phyloP scores from a whole-genome alignment of 2,113 vertebrate species.

The Menura novaehollandiae region DNA sequence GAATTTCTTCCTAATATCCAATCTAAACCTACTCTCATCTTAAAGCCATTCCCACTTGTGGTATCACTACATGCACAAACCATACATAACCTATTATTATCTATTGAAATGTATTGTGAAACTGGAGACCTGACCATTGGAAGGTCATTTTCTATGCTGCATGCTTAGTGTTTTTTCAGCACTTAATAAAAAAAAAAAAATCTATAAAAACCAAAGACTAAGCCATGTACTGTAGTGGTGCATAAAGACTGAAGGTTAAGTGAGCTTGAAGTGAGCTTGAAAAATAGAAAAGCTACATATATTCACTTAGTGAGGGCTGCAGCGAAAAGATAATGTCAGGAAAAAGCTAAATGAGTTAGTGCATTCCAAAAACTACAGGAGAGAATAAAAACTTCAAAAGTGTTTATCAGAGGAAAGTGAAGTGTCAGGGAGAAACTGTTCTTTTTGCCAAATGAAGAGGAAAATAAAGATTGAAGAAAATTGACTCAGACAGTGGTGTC shows the following conservation, averaged over 20 bases:
- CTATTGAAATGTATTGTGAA: not conserved
- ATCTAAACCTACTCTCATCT: not conserved
- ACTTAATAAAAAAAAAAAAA: not conserved
- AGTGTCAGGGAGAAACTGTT: not conserved
- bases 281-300: not conserved
- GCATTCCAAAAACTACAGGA: not conserved
- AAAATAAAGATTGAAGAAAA: not conserved
- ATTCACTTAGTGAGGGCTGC: not conserved
- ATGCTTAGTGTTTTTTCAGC: not conserved
- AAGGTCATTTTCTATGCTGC: not conserved
- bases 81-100: too few relatives aligned
- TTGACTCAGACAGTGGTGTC: not conserved
- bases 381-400: not conserved
- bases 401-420: not conserved
- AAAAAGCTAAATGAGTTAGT: not conserved
- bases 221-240: not conserved
- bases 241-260: not conserved
- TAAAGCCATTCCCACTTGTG: not conserved
- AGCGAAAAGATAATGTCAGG: not conserved
- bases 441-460: not conserved
- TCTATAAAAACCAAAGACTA: not conserved
- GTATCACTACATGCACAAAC: not conserved
- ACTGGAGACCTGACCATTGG: not conserved
- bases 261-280: not conserved
- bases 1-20: not conserved